Base-by-base conservation (phyloP, 2,888 invertebrate genomes). In the Hirtodrosophila duncani region DNA sequence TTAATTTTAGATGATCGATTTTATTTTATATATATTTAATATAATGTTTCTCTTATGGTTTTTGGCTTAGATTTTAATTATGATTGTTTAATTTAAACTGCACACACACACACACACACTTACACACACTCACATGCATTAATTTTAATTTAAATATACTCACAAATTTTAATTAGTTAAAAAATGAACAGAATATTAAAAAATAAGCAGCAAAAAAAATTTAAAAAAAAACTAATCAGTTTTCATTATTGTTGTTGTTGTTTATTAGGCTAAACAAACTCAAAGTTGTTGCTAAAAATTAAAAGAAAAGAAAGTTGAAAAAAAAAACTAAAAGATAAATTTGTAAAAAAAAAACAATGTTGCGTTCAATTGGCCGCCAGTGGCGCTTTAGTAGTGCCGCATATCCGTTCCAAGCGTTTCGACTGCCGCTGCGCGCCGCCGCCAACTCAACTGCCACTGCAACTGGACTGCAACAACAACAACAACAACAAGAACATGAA, bases 361-460 rank as follows among this genome's bases (percentile, higher is more conserved):
- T 86, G 81, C 84, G 83, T 81, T 81, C 81, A 63, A 79, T 84
- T 82, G 81, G 81, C 75, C 80, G 82, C 67, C 75, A 72, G 69
- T 61, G 75, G 67, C 58, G 63, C 80, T 71, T n/a, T n/a, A n/a
- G 66, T 66, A 68, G 64, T 79, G 70, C 81, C 67, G 68, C 68
- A 65, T 77, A 77, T 77, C 72, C 66, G 38, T 55, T 69, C 61
- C 61, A 58, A 46, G 64, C 55, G 38, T 52, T 36, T 57, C 61
- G 63, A 56, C 60, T 67, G 59, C 53, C 46, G 57, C 30, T 16
- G 55, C 38, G 43, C 63, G 60, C 23, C n/a, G n/a, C n/a, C n/a
- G 41, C 41, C 50, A 55, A 62, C 60, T 68, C 69, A 58, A 62
- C 82, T 81, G 67, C 63, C 67, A 65, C 65, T 66, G 67, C 65